Conservation (phyloP, 2,797 vertebrate species). For the Pachyuromys duprasi region DNA sequence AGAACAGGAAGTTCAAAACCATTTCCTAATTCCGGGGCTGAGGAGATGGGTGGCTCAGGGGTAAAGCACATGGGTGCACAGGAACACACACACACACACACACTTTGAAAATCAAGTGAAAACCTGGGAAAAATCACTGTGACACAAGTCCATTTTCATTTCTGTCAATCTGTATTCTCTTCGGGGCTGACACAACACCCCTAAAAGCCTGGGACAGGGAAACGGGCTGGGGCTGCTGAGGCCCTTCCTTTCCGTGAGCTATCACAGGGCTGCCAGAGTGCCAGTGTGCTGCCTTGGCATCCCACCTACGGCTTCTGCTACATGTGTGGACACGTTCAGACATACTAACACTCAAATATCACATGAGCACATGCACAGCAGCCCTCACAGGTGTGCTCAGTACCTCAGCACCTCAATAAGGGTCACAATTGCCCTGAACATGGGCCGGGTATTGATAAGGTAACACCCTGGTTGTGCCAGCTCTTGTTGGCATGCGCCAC, state of each 20-base stretch:
- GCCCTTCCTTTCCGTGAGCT: not conserved
- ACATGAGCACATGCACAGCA: rapidly evolving
- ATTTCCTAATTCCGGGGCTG: not conserved
- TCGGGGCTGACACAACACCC: not conserved
- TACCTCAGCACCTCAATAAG: not conserved
- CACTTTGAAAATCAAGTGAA: too few relatives aligned
- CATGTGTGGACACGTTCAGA: rapidly evolving
- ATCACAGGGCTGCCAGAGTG: not conserved
- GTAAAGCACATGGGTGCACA: not conserved
- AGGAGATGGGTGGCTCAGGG: not conserved
- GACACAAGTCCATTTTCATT: not conserved
- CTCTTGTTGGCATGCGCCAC: rapidly evolving
- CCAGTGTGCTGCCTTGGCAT: rapidly evolving
- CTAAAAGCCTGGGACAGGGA: not conserved
- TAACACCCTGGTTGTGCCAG: rapidly evolving
- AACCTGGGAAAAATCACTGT: rapidly evolving
- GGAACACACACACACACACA: not conserved
- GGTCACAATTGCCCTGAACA: not conserved
- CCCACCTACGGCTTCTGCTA: not conserved
- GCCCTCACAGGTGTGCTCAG: not conserved
- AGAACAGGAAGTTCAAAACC: not conserved
- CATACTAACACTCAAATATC: rapidly evolving
- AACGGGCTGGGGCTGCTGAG: not conserved
- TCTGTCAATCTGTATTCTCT: not conserved
- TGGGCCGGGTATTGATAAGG: rapidly evolving